These are phyloP conservation scores for Lepidocyrtoides sp. DNA, from an alignment of 2,888 invertebrate species.

Conservation along the genomic window DNA sequence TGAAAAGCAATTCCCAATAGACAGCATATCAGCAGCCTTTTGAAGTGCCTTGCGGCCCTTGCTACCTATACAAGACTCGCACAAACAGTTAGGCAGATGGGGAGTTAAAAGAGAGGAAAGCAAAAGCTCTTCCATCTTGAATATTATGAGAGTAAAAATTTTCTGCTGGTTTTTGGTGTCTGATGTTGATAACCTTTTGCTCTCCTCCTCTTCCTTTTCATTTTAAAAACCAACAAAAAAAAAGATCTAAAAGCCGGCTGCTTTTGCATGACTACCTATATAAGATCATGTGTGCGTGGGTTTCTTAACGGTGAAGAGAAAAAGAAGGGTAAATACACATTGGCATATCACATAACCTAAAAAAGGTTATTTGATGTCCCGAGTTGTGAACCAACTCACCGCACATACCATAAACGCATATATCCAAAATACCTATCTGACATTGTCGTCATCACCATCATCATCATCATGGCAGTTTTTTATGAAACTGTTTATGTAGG, in stretches of 20 bases:
- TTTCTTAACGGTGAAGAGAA: too few species aligned
- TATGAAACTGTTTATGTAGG: background rate
- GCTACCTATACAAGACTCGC: background rate
- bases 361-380: too few species aligned
- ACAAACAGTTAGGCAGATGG: background rate
- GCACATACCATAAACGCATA: too few species aligned
- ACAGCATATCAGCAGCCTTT: conserved; percentile 33
- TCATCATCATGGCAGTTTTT: too few species aligned
- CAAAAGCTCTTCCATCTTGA: background rate
- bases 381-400: too few species aligned
- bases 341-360: too few species aligned
- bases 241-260: background rate
- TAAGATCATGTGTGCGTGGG: too few species aligned
- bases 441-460: too few species aligned
- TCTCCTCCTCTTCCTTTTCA: background rate
- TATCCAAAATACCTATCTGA: too few species aligned
- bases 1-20: conserved; percentile 37
- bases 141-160: background rate
- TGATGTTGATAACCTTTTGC: conserved; percentile 32
- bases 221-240: background rate
- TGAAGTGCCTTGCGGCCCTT: conserved; percentile 29
- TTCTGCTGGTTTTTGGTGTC: background rate
- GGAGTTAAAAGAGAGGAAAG: background rate
- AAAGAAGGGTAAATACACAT: too few species aligned
- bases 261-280: background rate